Base-by-base conservation (phyloP, 2,113 vertebrate genomes). In the Megaleporinus macrocephalus region DNA sequence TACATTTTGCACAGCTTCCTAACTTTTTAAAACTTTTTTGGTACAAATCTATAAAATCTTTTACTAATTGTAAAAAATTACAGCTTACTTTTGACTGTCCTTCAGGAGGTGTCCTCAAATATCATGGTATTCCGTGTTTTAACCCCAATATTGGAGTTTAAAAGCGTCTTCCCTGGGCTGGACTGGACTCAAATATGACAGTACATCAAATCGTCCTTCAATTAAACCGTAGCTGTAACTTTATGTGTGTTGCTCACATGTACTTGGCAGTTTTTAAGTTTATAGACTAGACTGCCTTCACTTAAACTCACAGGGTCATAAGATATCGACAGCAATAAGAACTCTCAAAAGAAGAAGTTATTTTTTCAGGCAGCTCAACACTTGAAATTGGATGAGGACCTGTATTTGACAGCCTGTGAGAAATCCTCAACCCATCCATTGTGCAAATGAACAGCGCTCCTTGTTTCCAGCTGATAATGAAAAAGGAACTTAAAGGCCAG, bases 401-500 rank as follows among this genome's bases (percentile, higher is more conserved):
- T 22, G 20, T 70, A 22, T 29, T 41, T 44, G 33, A 44, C 33
- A 44, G 65, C 5, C 30, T 68, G 36, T 70, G 66, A 70, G 20
- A 53, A 78, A 61, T 26, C 57, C 57, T 61, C 57, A 26, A 10
- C 26, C 6, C 14, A 3, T 61, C 57, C n/a, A 26, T 26, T 26
- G n/a, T 61, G 10, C 57, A 10, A 61, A 26, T n/a, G 10, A 61
- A 61, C 9, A n/a, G n/a, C 5, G 57, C 57, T 61, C 13, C 57
- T 26, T 61, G n/a, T 61, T 61, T 61, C n/a, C 6, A 61, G 24
- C 57, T 61, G 57, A 61, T 61, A 61, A 61, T 61, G 57, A 61
- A 61, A 61, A 61, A 26, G 57, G n/a, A 61, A 26, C 57, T 61
- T 61, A 61, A 61, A 61, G 57, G 57, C 57, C 57, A 61, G 57